phyloP scores from a whole-genome alignment of 1,140 invertebrate species.

The Diabrotica virgifera region DNA sequence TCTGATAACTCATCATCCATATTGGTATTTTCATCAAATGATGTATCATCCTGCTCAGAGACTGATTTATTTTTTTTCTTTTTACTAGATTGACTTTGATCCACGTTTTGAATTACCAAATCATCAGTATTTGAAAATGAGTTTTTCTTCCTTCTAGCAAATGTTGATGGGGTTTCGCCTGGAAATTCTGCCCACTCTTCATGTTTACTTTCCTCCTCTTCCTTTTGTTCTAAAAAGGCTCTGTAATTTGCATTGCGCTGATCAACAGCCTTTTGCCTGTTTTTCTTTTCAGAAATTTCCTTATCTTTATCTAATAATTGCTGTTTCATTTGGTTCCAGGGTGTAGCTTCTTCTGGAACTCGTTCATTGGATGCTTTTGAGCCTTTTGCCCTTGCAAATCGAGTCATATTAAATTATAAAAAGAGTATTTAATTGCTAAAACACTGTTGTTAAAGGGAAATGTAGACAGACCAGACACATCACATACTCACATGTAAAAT shows the following conservation, averaged over 20 bases:
- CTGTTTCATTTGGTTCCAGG: constrained; percentile 70
- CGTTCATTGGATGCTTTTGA: constrained; percentile 71
- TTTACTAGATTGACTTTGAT: constrained; percentile 15
- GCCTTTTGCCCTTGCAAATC: constrained; percentile 69
- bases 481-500: no score
- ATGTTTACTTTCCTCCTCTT: constrained; percentile 48
- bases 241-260: constrained; percentile 54
- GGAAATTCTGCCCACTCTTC: constrained; percentile 55
- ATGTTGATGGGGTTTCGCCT: constrained; percentile 19
- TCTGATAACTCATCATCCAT: constrained; percentile 15
- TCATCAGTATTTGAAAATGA: not conserved
- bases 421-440: not conserved
- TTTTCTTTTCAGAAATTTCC: constrained; percentile 47
- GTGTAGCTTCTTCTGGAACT: constrained; percentile 64
- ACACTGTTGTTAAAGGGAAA: not conserved
- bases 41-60: not conserved
- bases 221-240: constrained; percentile 55
- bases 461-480: no score
- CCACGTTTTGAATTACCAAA: no score
- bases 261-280: constrained; percentile 51
- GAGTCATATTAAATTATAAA: constrained; percentile 57
- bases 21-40: constrained; percentile 22
- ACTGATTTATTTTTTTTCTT: constrained; percentile 32
- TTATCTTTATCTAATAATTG: constrained; percentile 53
- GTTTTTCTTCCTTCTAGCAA: not conserved